Percentiles rank a stretch among this genome's conserved stretches.
Conservation (phyloP, 2,888 invertebrate species). For the Globia sparganii region DNA sequence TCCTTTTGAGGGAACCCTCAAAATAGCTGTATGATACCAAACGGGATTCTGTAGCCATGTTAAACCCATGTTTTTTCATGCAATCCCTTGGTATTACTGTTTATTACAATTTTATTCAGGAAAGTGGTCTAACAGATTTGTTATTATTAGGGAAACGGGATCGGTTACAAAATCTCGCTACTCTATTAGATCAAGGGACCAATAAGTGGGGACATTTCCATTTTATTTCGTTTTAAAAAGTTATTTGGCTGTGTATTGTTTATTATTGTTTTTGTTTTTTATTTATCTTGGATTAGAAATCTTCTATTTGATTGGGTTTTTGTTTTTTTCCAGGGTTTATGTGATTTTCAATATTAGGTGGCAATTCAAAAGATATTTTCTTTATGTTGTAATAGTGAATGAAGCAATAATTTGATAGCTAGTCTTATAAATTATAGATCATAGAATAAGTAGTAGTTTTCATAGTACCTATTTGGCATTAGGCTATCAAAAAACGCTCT, state of each 20-base stretch:
- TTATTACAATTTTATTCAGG: slow-evolving; percentile 61
- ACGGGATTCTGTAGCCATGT: slow-evolving; percentile 15
- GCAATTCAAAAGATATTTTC: neutral
- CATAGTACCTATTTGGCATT: too few relatives aligned
- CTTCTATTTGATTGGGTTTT: slow-evolving; percentile 5
- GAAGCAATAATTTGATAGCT: neutral
- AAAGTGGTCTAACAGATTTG: slow-evolving; percentile 50
- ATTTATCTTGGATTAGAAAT: slow-evolving; percentile 23
- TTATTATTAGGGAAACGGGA: slow-evolving; percentile 38
- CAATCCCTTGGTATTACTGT: slow-evolving; percentile 35
- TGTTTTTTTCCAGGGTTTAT: neutral
- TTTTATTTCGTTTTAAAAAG: slow-evolving; percentile 24
- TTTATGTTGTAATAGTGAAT: neutral
- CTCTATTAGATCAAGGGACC: slow-evolving; percentile 6
- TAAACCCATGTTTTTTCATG: slow-evolving; percentile 28
- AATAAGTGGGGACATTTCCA: slow-evolving; percentile 17
- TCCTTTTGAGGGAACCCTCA: too few relatives aligned
- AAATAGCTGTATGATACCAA: slow-evolving; percentile 14
- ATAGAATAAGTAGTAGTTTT: neutral
- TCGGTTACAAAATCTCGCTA: slow-evolving; percentile 27
- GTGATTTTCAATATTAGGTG: neutral
- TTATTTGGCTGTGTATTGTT: slow-evolving; percentile 15
- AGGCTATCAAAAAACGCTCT: too few relatives aligned
- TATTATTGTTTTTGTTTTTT: slow-evolving; percentile 9
- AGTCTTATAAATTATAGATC: neutral